Evolutionary conservation across 2,113 vertebrate genomes (phyloP).

Genomic region (Procavia capensis): DNA sequence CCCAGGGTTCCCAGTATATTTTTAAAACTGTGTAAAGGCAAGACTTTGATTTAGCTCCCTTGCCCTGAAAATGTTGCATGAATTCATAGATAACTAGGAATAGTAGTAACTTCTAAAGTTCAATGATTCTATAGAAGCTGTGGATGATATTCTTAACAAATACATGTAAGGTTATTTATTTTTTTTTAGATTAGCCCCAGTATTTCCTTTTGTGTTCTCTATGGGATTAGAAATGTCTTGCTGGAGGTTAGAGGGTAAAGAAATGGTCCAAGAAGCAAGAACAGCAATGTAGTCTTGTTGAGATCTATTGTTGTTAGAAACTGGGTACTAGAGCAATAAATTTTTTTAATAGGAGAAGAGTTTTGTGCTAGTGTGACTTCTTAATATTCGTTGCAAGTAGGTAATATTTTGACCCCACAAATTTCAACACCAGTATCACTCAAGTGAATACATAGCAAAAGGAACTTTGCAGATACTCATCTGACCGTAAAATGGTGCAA

Average conservation of each 20-base stretch:
- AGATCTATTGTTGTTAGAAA: neutral
- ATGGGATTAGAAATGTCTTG: neutral
- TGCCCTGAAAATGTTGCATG: neutral
- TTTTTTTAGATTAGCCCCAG: neutral
- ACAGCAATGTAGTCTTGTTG: constrained; percentile 1
- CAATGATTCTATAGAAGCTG: neutral
- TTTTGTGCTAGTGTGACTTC: neutral
- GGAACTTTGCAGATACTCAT: neutral
- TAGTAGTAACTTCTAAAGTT: neutral
- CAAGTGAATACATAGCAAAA: neutral
- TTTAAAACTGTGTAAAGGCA: neutral
- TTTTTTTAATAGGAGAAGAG: neutral
- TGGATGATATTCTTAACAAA: neutral
- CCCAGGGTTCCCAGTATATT: neutral
- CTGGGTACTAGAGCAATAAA: neutral
- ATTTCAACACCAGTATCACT: neutral
- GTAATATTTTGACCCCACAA: neutral
- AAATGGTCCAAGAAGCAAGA: neutral
- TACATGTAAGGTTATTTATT: neutral
- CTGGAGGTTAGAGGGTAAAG: neutral
- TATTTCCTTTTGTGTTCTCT: neutral
- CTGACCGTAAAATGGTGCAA: neutral
- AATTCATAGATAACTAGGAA: neutral
- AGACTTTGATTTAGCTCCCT: constrained; percentile 18
- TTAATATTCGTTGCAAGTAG: constrained; percentile 12